Conservation (phyloP, 1,140 invertebrate genomes). For the Penaeus indicus region DNA sequence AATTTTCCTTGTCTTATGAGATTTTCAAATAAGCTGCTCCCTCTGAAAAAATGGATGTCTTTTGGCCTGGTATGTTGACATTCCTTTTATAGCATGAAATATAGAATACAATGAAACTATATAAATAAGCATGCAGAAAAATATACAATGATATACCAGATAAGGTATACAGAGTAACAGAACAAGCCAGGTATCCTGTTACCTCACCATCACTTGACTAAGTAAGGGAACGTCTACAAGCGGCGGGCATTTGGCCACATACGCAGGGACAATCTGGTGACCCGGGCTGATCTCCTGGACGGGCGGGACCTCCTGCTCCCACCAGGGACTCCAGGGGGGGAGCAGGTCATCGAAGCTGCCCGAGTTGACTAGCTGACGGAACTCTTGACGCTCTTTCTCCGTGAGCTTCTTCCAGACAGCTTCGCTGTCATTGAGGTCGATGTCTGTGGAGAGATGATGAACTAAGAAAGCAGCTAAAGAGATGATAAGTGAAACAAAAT, state of each 20-base stretch:
- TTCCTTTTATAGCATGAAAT: too few relatives aligned
- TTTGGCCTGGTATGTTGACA: too few relatives aligned
- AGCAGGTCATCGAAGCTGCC: constrained; percentile 77
- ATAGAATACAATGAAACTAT: too few relatives aligned
- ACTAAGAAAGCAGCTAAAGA: neutral
- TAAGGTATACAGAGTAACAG: neutral
- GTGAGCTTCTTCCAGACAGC: constrained; percentile 80
- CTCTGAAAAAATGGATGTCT: too few relatives aligned
- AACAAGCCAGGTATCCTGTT: neutral
- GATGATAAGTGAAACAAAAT: too few relatives aligned
- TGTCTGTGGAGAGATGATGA: constrained; percentile 67
- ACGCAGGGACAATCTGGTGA: constrained; percentile 33
- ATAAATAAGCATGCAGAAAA: too few relatives aligned
- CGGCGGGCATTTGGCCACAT: constrained; percentile 11
- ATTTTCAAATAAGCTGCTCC: too few relatives aligned
- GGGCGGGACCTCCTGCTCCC: constrained; percentile 71
- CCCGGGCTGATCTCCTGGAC: constrained; percentile 43
- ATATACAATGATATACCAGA: too few relatives aligned
- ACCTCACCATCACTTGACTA: constrained; percentile 45
- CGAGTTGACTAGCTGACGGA: constrained; percentile 76
- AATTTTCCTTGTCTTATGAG: too few relatives aligned
- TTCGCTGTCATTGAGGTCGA: constrained; percentile 82
- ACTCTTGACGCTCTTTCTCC: constrained; percentile 79
- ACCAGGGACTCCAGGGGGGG: constrained; percentile 82
- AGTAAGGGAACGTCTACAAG: constrained; percentile 70